Conservation (phyloP, 2,797 vertebrate genomes). For the Enteromius thamalakanensis region DNA sequence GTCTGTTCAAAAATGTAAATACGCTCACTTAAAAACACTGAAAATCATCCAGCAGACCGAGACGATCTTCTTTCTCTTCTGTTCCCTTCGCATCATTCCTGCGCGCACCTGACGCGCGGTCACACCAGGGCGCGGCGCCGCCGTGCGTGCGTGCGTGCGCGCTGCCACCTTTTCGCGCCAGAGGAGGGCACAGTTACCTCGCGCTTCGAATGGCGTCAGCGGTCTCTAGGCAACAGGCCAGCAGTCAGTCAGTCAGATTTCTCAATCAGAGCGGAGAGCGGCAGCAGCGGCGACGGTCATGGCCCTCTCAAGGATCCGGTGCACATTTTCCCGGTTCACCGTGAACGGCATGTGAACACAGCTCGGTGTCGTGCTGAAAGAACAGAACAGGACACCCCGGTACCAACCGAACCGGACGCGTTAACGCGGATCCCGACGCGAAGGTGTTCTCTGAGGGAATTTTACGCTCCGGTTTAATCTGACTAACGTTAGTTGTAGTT, state of each 20-base stretch:
- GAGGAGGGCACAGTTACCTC: constrained; percentile 67
- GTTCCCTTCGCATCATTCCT: not conserved
- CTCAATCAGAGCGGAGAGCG: constrained; percentile 46
- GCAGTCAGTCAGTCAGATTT: constrained; percentile 35
- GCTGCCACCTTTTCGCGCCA: constrained; percentile 50
- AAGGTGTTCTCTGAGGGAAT: constrained; percentile 24
- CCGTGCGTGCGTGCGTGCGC: constrained; percentile 8
- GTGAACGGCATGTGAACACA: constrained; percentile 18
- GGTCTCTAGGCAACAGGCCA: constrained; percentile 78
- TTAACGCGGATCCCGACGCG: not conserved
- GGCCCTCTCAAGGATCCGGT: constrained; percentile 19
- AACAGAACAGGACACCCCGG: not conserved
- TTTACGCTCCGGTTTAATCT: not conserved
- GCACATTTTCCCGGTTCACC: not conserved
- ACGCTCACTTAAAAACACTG: not conserved
- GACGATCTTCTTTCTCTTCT: not conserved
- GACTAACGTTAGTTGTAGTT: constrained; percentile 30
- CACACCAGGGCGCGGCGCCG: constrained; percentile 31
- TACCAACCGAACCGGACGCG: not conserved
- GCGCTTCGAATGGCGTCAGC: constrained; percentile 70
- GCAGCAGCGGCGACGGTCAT: constrained; percentile 25
- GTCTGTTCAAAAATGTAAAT: not conserved
- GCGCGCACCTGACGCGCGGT: constrained; percentile 37
- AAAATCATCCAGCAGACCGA: not conserved
- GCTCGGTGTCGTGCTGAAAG: not conserved